A percentile compares a stretch with the other conserved stretches of the same genome.
Evolutionary conservation across 2,888 invertebrate genomes (phyloP).

Genomic region (Thelaira solivaga): DNA sequence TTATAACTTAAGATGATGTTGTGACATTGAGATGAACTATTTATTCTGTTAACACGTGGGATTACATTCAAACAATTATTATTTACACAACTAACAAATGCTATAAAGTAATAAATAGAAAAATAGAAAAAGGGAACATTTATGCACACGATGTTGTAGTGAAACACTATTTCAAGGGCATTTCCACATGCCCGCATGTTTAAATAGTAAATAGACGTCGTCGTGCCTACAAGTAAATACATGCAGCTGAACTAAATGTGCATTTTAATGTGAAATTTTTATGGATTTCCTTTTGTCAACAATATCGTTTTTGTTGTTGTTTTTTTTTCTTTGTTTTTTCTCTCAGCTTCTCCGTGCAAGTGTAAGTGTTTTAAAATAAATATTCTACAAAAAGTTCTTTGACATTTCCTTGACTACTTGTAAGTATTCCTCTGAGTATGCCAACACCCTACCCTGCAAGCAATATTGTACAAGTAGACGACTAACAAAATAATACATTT

Average conservation of each 20-base stretch:
- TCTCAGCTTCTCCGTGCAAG: too few species aligned
- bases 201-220: background rate
- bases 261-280: conserved; percentile 36
- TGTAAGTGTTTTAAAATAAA: background rate
- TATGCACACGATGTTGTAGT: background rate
- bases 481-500: too few species aligned
- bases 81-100: background rate
- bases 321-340: background rate
- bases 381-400: conserved; percentile 51
- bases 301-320: conserved; percentile 6
- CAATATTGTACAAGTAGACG: too few species aligned
- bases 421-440: too few species aligned
- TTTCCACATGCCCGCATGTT: background rate
- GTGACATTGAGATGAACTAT: too few species aligned
- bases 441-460: too few species aligned
- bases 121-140: too few species aligned
- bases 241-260: conserved; percentile 26
- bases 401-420: conserved; percentile 26
- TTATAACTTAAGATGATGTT: conserved; percentile 3
- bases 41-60: too few species aligned
- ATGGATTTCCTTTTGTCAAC: conserved; percentile 36
- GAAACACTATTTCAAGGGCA: conserved; percentile 46
- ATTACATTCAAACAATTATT: too few species aligned
- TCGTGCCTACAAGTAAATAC: background rate
- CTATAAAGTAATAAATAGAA: background rate